Percentiles rank a stretch among this genome's conserved stretches.
These are phyloP conservation scores for Epizoanthus stellaris DNA, from an alignment of 92 coral and sea anemone species.

Conservation along the genomic window DNA sequence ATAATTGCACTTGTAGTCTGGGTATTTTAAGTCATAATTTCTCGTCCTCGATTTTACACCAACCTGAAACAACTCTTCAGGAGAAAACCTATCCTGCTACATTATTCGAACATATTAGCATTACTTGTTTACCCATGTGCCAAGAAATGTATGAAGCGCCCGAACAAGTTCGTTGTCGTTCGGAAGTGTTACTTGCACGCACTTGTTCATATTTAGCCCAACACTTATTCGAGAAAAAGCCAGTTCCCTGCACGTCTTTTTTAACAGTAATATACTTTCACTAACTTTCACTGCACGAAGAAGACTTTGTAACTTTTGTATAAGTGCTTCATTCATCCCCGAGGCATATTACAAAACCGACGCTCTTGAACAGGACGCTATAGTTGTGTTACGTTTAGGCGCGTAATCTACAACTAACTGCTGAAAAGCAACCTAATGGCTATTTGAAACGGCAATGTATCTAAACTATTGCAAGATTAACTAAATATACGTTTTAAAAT, in stretches of 20 bases:
- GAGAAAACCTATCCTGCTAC: not conserved
- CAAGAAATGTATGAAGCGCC: not conserved
- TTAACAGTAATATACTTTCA: not conserved
- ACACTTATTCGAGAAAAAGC: not conserved
- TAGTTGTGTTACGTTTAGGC: slow-evolving; percentile 46
- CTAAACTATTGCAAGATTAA: not conserved
- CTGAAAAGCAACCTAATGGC: slow-evolving; percentile 1
- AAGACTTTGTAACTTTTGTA: not conserved
- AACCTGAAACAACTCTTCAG: not conserved
- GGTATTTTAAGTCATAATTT: not conserved
- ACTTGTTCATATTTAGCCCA: not conserved
- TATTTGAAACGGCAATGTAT: not conserved
- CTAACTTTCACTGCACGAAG: not conserved
- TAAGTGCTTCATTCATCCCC: slow-evolving; percentile 3
- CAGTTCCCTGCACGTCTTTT: not conserved
- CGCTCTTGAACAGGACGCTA: slow-evolving; percentile 37
- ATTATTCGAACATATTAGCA: not conserved
- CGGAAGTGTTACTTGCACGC: not conserved
- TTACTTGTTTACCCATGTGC: slow-evolving; percentile 3
- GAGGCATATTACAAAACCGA: slow-evolving; percentile 15
- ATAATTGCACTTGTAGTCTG: not conserved
- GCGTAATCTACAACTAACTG: slow-evolving; percentile 21
- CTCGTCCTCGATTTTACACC: not conserved
- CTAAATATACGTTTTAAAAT: not conserved
- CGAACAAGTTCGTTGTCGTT: slow-evolving; percentile 4